Conservation (phyloP, 1,140 invertebrate genomes). For the Drosophila varians region DNA sequence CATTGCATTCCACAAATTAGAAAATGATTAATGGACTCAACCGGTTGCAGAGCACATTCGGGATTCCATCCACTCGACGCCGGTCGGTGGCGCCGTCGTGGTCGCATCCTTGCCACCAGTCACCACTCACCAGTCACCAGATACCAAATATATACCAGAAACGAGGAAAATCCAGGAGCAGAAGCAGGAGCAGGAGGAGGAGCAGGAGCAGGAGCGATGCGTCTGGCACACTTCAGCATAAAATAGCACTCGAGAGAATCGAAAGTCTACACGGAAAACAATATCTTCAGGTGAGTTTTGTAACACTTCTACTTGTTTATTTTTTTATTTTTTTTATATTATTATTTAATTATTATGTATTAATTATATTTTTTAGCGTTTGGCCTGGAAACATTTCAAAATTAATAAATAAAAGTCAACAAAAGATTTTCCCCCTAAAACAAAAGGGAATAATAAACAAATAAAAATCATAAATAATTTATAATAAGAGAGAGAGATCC, state of each 20-base stretch:
- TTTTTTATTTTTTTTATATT: not conserved
- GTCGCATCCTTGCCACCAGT: conserved; percentile 37
- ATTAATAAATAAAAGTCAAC: too few relatives aligned
- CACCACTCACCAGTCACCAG: conserved; percentile 7
- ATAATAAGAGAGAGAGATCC: too few relatives aligned
- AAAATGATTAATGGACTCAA: conserved; percentile 84
- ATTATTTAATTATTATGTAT: not conserved
- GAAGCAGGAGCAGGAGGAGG: conserved; percentile 5
- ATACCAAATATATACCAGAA: conserved; percentile 1
- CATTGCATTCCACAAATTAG: conserved; percentile 82
- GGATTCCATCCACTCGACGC: conserved; percentile 12
- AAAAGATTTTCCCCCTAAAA: not conserved
- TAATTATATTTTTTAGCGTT: not conserved
- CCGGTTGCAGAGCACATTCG: conserved; percentile 68
- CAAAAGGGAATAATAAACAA: too few relatives aligned
- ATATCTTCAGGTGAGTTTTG: too few relatives aligned
- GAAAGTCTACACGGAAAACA: not conserved
- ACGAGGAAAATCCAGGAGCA: conserved; percentile 5
- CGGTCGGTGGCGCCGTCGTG: conserved; percentile 52
- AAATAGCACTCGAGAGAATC: conserved; percentile 80
- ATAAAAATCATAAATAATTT: too few relatives aligned
- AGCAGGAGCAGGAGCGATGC: conserved; percentile 15
- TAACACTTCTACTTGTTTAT: too few relatives aligned
- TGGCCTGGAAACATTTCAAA: not conserved
- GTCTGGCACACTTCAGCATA: conserved; percentile 81